Base-by-base conservation (phyloP, 2,113 vertebrate genomes). In the Petroica traversi region DNA sequence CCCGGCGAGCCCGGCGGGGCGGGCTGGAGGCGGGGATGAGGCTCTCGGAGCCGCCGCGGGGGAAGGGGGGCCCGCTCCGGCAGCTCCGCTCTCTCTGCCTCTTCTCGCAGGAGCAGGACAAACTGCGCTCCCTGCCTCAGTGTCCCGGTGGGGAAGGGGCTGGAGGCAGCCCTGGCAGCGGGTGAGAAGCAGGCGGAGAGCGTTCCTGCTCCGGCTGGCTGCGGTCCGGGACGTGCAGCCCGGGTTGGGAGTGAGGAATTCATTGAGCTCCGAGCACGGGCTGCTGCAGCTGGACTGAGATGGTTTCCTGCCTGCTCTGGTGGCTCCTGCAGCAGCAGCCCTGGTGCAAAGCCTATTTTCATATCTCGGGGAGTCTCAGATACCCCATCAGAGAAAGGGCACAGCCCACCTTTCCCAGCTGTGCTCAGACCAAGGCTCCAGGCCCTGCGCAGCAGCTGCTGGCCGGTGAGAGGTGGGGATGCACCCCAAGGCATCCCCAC, bases 1-100 rank as follows among this genome's bases (percentile, higher is more conserved):
- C 40, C n/a, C 23, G 19, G 29, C 4, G 33, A 82, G 49, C 55
- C 40, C 51, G 34, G 75, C 66, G 52, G 80, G 76, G 88, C 34
- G 77, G 88, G 91, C 33, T 61, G 74, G 74, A 94, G 95, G 82
- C 85, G 92, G 86, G 64, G 74, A 74, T 68, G 89, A 78, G 24
- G 81, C 13, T 90, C 63, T 43, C 5, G 8, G 43, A 67, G 73
- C 45, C 29, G 40, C 72, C 49, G 51, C 78, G 55, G 31, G 34
- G 84, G 29, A 69, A 55, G 23, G 48, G 58, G 68, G 41, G 6
- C 23, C n/a, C 3, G 40, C 54, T 54, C 29, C 13, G 4, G 34
- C 72, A 20, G 19, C n/a, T 8, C 24, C 1, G 3, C 29, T 40
- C 16, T 25, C 17, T 71, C 48, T 28, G 2, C 28, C 62, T 11